Evolutionary conservation across 2,888 invertebrate species (phyloP).

Genomic region (Cataglyphis rosenhaueri): DNA sequence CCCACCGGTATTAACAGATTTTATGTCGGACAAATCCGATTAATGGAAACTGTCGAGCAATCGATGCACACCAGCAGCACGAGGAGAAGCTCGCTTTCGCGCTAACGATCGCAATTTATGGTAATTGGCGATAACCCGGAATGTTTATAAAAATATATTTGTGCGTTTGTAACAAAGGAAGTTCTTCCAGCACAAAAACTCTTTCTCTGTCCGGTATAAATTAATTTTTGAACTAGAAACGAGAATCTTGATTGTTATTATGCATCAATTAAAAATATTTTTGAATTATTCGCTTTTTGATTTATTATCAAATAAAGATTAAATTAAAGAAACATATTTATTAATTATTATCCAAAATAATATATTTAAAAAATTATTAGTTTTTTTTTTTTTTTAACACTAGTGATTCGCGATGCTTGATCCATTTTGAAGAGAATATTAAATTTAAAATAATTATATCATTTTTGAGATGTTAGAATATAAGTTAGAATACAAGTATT

Average conservation of each 20-base stretch:
- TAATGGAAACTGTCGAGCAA: conserved; percentile 52
- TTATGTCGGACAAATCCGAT: conserved; percentile 67
- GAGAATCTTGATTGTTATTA: neutral
- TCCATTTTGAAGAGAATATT: neutral
- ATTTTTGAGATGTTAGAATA: neutral
- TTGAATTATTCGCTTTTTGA: neutral
- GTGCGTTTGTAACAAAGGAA: neutral
- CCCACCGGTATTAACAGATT: conserved; percentile 61
- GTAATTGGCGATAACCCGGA: conserved; percentile 26
- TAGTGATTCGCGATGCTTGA: neutral
- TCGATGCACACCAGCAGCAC: conserved; percentile 31
- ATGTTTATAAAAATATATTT: conserved; percentile 36
- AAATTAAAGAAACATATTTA: conserved; percentile 1
- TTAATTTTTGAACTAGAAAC: neutral
- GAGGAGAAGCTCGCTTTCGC: conserved; percentile 15
- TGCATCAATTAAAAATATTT: neutral
- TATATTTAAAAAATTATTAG: neutral
- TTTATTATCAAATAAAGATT: neutral
- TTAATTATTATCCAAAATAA: neutral
- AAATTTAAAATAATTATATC: neutral
- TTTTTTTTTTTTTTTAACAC: neutral
- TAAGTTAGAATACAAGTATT: neutral
- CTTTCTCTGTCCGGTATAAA: neutral
- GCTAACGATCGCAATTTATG: conserved; percentile 47
- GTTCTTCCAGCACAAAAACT: neutral